These are phyloP conservation scores for Chionomys nivalis DNA, from an alignment of 2,113 vertebrate genomes.

Conservation along the genomic window DNA sequence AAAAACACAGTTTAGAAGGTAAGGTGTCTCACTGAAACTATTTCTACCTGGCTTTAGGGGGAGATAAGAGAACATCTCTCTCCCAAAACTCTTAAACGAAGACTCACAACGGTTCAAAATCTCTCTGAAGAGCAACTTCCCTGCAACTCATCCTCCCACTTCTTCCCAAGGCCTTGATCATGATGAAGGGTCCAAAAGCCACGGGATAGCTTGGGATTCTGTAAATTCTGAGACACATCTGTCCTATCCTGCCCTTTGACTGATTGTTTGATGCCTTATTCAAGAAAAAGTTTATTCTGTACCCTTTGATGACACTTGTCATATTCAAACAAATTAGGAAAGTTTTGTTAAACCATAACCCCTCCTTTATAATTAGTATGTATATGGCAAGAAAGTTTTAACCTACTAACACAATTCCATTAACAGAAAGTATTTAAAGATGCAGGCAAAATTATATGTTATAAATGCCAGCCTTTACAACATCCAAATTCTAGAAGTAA, in stretches of 20 bases:
- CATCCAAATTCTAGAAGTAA: background rate
- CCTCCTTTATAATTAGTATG: background rate
- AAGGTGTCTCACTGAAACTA: background rate
- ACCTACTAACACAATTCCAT: background rate
- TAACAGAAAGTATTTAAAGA: background rate
- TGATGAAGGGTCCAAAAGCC: background rate
- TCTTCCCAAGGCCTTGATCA: background rate
- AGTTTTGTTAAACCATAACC: background rate
- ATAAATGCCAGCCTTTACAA: slow-evolving; percentile 22
- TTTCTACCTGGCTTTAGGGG: background rate
- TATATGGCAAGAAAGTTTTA: background rate
- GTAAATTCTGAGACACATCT: background rate
- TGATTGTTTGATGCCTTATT: background rate
- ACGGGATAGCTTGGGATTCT: background rate
- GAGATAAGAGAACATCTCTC: background rate
- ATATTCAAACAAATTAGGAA: slow-evolving; percentile 22
- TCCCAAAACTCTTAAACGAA: background rate
- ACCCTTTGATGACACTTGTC: background rate
- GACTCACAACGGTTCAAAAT: background rate
- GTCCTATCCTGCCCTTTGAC: too few species aligned
- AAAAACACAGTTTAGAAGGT: background rate
- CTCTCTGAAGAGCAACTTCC: background rate
- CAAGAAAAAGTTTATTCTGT: background rate
- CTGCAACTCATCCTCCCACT: background rate
- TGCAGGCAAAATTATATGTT: background rate